phyloP scores from a whole-genome alignment of 2,113 vertebrate species.

The Stegostoma tigrinum region DNA sequence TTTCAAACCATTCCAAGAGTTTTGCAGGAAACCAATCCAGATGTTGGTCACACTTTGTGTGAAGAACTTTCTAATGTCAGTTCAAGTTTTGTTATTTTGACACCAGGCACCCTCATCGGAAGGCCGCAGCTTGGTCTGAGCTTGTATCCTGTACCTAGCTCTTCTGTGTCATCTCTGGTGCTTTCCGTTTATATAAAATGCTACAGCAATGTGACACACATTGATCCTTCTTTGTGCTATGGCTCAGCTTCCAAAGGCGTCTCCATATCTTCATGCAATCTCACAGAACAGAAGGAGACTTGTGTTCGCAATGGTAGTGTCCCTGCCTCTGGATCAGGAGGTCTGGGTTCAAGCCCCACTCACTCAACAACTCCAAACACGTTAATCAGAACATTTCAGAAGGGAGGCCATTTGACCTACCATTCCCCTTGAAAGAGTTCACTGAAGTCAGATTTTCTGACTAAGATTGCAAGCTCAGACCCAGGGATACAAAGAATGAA shows the following conservation, averaged over 20 bases:
- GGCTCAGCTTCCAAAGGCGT: neutral
- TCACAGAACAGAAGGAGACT: neutral
- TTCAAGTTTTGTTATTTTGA: neutral
- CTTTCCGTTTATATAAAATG: neutral
- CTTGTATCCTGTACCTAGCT: neutral
- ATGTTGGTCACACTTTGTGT: neutral
- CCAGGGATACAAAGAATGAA: neutral
- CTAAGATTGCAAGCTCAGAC: neutral
- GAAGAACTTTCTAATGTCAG: neutral
- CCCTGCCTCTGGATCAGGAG: too few relatives aligned
- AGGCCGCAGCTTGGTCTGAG: neutral
- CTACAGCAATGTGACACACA: neutral
- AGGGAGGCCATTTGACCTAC: neutral
- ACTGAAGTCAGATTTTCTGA: neutral
- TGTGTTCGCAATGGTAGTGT: too few relatives aligned
- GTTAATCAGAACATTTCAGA: too few relatives aligned
- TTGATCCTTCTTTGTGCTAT: neutral
- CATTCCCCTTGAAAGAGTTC: neutral
- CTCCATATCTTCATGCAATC: neutral
- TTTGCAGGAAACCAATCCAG: neutral
- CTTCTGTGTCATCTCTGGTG: neutral
- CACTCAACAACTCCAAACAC: too few relatives aligned
- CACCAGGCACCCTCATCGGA: neutral
- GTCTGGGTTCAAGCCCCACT: too few relatives aligned
- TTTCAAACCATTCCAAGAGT: neutral